Base-by-base conservation (phyloP, 2,888 invertebrate species). In the Colostygia pectinataria region DNA sequence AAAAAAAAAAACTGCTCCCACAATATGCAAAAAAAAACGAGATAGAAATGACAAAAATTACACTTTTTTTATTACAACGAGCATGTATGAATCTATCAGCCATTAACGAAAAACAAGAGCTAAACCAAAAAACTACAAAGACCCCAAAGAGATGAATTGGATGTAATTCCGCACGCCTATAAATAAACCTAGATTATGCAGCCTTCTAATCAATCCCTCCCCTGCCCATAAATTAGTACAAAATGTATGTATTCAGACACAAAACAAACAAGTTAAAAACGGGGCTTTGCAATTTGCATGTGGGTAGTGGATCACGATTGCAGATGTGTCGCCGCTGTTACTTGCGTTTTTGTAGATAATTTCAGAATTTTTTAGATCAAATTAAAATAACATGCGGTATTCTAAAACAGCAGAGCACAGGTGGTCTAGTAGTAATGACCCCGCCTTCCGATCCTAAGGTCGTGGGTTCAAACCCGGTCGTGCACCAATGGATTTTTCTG, bases 211-310 rank as follows among this genome's bases (percentile, higher is more conserved):
- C 61, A 57, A 68, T 70, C 68, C 65, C 32, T 59, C 39, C 56
- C 57, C 46, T 50, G 39, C 33, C 56, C 62, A 65, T 66, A 66
- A 65, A 66, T 64, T 64, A 64, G 59, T 55, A 55, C 53, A 48
- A 29, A 61, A 67, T 64, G 66, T 68, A 63, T 59, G 63, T 66
- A 60, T 58, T 57, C 61, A 69, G 71, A 74, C 74, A 71, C 83
- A 85, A 88, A 85, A 82, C 86, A 86, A 87, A 86, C 80, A 83
- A 77, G 75, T 80, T 80, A 77, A 80, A 82, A 82, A 78, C 72
- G 84, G 84, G 74, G 62, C 64, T 77, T 77, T 66, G 73, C 80
- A 69, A 88, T 89, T 89, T 89, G 84, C 89, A 88, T 89, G 86
- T 79, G 86, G 82, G 80, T 82, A 31, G 40, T 24, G 31, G 31